phyloP scores from a whole-genome alignment of 2,888 invertebrate genomes.

The Steinernema carpocapsae region DNA sequence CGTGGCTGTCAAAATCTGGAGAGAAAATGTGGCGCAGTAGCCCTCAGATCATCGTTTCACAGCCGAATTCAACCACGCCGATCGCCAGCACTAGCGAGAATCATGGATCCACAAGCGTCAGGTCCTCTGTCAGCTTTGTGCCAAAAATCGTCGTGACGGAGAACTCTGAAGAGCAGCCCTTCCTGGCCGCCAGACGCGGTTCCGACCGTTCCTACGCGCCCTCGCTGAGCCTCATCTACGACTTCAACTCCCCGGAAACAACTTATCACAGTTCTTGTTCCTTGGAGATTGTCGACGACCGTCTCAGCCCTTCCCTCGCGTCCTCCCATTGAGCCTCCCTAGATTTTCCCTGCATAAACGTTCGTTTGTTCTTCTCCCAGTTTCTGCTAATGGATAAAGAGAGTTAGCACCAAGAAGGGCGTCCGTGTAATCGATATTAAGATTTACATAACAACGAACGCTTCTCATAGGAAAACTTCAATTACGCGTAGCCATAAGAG shows the following conservation, averaged over 20 bases:
- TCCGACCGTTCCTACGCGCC: constrained; percentile 55
- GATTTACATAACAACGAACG: constrained; percentile 6
- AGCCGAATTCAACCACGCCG: neutral
- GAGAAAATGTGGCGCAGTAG: constrained; percentile 49
- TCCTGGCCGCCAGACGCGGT: neutral
- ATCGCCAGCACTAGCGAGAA: no score
- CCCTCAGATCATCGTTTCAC: constrained; percentile 51
- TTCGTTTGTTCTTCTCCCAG: neutral
- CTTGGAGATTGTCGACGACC: constrained; percentile 20
- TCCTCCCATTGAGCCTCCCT: neutral
- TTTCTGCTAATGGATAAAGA: no score
- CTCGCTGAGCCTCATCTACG: constrained; percentile 61
- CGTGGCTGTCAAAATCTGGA: constrained; percentile 58
- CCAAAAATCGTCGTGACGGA: constrained; percentile 21
- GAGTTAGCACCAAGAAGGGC: neutral
- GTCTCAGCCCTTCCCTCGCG: neutral
- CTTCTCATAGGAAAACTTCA: neutral
- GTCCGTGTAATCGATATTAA: neutral
- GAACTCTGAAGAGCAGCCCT: neutral
- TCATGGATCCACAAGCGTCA: neutral
- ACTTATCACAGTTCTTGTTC: neutral
- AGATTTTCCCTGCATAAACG: neutral
- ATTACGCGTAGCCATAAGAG: neutral
- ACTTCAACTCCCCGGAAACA: constrained; percentile 46
- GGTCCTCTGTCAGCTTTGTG: constrained; percentile 23